Percentiles rank a stretch among this genome's conserved stretches.
Evolutionary conservation across 2,113 vertebrate species (phyloP).

Genomic region (Corythornis madagascariensis): DNA sequence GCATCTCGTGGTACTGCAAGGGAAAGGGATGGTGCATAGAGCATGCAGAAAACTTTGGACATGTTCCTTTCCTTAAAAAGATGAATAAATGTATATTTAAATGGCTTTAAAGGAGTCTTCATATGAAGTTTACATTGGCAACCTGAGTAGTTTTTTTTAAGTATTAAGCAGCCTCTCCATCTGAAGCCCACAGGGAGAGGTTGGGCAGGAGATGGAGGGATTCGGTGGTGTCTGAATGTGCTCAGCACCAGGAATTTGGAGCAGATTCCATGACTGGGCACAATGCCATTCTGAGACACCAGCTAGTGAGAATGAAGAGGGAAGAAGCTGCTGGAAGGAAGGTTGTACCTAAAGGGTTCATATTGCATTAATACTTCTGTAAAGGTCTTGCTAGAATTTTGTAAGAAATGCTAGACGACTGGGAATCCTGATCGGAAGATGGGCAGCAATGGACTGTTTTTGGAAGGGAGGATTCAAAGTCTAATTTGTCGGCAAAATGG

Average conservation of each 20-base stretch:
- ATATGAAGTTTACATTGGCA: background rate
- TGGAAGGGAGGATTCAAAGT: background rate
- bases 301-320: accelerated
- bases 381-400: background rate
- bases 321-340: background rate
- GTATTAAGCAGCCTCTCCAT: background rate
- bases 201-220: background rate
- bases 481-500: background rate
- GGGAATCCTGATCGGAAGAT: background rate
- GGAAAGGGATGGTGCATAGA: background rate
- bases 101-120: background rate
- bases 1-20: background rate
- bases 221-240: background rate
- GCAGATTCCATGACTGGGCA: background rate
- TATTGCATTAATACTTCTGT: background rate
- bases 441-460: background rate
- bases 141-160: background rate
- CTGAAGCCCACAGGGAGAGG: background rate
- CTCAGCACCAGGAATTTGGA: background rate
- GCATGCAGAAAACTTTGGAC: background rate
- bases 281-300: background rate
- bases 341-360: background rate
- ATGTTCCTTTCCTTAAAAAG: background rate
- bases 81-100: background rate
- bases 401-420: background rate